Percentiles rank a stretch among this genome's conserved stretches.
Evolutionary conservation across 2,797 vertebrate genomes (phyloP).

Genomic region (Garrulus glandarius): DNA sequence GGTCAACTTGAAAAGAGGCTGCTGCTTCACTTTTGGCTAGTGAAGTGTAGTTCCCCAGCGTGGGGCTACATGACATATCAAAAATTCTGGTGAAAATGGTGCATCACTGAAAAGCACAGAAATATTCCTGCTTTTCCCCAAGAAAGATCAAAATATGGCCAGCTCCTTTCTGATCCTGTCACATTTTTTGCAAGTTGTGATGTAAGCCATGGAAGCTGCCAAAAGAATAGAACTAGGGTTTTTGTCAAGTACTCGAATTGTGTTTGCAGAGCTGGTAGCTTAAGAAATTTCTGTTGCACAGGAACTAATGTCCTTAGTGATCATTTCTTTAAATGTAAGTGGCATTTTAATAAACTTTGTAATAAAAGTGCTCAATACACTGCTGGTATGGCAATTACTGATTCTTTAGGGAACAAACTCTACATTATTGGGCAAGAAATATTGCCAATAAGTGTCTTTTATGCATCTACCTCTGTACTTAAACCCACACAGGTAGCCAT

Average conservation of each 20-base stretch:
- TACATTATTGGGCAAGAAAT: background rate
- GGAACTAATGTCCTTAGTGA: background rate
- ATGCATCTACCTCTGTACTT: background rate
- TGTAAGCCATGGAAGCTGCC: background rate
- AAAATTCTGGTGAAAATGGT: background rate
- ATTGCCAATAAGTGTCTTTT: background rate
- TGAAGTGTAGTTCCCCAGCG: background rate
- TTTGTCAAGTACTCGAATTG: background rate
- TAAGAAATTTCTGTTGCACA: background rate
- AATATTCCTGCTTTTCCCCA: background rate
- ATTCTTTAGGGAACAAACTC: background rate
- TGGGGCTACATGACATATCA: accelerated
- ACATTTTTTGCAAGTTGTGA: background rate
- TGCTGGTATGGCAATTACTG: background rate
- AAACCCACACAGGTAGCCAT: background rate
- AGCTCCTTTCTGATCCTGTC: background rate
- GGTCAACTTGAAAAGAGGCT: background rate
- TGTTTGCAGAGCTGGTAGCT: background rate
- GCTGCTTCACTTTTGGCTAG: background rate
- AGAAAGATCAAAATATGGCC: background rate
- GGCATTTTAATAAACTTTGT: background rate
- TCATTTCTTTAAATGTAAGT: background rate
- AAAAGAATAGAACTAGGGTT: background rate
- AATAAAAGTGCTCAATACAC: background rate
- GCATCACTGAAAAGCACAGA: background rate